Base-by-base conservation (phyloP, 2,113 vertebrate species). In the Sturnira hondurensis region DNA sequence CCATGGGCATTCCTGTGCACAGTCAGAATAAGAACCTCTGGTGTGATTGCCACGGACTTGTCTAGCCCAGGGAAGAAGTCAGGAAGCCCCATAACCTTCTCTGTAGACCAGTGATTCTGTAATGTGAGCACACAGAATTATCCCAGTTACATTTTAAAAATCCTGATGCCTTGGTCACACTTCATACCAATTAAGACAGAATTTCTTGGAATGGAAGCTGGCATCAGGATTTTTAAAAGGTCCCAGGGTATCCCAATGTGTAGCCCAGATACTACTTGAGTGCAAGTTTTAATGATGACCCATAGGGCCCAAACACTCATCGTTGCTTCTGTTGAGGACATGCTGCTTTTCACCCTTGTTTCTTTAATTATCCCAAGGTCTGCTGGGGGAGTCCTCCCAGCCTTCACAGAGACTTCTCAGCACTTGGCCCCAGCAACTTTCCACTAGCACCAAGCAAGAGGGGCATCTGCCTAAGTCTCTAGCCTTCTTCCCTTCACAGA, bases 101-200 rank as follows among this genome's bases (percentile, higher is more conserved):
- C 38, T 63, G 33, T 24, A 19, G 36, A 28, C 47, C 63, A 43
- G 43, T 65, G 61, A 71, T 52, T 56, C 4, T 38, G 38, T 71
- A 9, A 45, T 0, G 2, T 36, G 52, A n/a, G 13, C 5, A 5
- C 16, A 47, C 3, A 47, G 14, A 47, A 47, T 43, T 0, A 17
- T 22, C n/a, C n/a, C 36, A 24, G 52, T 43, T 28, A 52, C 52
- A 13, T 61, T 63, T 56, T 5, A 15, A 88, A 76, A 58, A n/a
- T 67, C 38, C 17, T 16, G 14, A 17, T 22, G 19, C 11, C 65
- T 16, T 3, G 45, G 47, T 70, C 36, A 68, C 14, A n/a, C 16
- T 33, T 71, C 14, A 19, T 33, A 45, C 13, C 6, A 16, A 47
- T 36, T 5, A 56, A 16, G 20, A 54, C 19, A n/a, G 76, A 76